Evolutionary conservation across 2,113 vertebrate species (phyloP).

Genomic region (Epinephelus cyanopodus): DNA sequence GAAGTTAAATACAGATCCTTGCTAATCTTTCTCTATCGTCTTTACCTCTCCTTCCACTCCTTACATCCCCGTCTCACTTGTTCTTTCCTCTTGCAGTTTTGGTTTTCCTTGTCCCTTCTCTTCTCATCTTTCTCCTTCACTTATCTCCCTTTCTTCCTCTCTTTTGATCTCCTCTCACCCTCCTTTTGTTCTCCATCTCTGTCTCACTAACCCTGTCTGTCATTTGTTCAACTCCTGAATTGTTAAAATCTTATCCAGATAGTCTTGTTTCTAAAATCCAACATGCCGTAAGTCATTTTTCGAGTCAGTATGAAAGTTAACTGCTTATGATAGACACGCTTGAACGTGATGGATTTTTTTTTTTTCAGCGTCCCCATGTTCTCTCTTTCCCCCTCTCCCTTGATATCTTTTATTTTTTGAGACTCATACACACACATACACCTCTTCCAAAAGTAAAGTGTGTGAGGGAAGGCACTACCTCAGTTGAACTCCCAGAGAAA

Average conservation of each 20-base stretch:
- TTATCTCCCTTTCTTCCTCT: background rate
- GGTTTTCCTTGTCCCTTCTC: background rate
- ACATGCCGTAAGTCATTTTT: background rate
- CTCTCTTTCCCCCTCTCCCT: background rate
- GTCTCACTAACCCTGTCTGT: background rate
- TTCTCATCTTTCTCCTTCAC: background rate
- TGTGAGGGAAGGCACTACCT: slow-evolving; percentile 15
- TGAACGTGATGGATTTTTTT: background rate
- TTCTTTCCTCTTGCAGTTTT: background rate
- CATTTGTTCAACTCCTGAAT: background rate
- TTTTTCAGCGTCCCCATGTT: background rate
- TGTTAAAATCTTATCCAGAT: background rate
- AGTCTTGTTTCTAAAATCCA: background rate
- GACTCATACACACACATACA: slow-evolving; percentile 1
- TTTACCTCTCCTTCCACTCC: background rate
- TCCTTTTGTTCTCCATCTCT: background rate
- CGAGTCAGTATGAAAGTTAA: background rate
- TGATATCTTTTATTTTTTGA: background rate
- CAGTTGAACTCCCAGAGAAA: slow-evolving; percentile 9
- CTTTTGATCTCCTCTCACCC: background rate
- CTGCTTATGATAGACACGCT: background rate
- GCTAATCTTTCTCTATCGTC: background rate
- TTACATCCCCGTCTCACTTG: background rate
- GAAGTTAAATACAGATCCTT: background rate
- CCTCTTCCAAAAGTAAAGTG: background rate